Evolutionary conservation across 1,140 invertebrate species (phyloP).

Genomic region (Drosophila equinoxialis): DNA sequence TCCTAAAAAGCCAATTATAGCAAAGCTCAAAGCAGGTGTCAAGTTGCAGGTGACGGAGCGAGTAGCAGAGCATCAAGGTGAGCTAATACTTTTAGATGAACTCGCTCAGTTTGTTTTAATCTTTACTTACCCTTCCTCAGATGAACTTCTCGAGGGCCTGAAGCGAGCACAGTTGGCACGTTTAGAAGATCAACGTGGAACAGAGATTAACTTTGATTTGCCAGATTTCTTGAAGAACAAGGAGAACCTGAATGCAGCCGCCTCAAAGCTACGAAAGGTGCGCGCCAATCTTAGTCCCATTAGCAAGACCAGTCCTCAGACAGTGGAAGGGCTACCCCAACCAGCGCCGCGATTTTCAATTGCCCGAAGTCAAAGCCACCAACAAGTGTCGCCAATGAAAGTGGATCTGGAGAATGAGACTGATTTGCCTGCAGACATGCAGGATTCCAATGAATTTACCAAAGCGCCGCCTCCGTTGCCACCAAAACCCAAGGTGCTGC

Average conservation of each 20-base stretch:
- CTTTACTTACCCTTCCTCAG: slow-evolving; percentile 28
- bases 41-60: slow-evolving; percentile 86
- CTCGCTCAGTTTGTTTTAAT: not conserved
- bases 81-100: slow-evolving; percentile 2
- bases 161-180: slow-evolving; percentile 89
- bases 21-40: slow-evolving; percentile 88
- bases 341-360: slow-evolving; percentile 78
- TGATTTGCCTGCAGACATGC: slow-evolving; percentile 36
- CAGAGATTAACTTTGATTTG: slow-evolving; percentile 91
- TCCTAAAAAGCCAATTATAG: slow-evolving; percentile 86
- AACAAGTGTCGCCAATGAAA: slow-evolving; percentile 67
- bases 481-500: slow-evolving; percentile 85
- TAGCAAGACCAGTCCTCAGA: slow-evolving; percentile 44
- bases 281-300: slow-evolving; percentile 70
- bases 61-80: slow-evolving; percentile 88
- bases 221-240: slow-evolving; percentile 90
- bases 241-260: slow-evolving; percentile 78
- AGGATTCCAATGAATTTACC: slow-evolving; percentile 53
- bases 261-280: slow-evolving; percentile 71
- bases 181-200: slow-evolving; percentile 92
- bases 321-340: slow-evolving; percentile 61
- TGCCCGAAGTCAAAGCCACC: slow-evolving; percentile 49
- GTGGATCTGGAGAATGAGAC: slow-evolving; percentile 61
- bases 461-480: slow-evolving; percentile 85
- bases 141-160: slow-evolving; percentile 89